Conservation (phyloP, 1,140 invertebrate species). For the Popillia japonica region DNA sequence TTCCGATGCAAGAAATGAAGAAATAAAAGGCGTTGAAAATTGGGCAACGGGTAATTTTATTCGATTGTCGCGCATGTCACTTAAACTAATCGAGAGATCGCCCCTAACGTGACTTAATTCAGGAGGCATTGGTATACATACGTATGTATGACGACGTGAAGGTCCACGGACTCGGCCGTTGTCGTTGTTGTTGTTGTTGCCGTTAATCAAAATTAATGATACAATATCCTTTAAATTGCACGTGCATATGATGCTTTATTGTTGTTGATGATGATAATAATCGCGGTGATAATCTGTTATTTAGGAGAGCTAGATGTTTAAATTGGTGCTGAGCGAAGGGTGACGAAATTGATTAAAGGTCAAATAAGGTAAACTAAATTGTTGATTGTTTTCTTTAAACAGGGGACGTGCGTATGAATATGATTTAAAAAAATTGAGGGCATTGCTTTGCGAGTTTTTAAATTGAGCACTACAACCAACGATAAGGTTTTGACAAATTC, state of each 20-base stretch:
- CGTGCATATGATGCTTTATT: neutral
- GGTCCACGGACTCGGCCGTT: neutral
- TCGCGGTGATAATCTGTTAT: neutral
- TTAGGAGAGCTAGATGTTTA: no score
- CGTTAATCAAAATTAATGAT: constrained; percentile 2
- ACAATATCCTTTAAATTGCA: neutral
- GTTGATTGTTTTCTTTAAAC: no score
- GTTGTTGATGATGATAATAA: neutral
- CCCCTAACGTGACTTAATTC: neutral
- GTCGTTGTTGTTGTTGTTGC: no score
- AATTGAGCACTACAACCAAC: no score
- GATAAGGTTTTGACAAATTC: no score
- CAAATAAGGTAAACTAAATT: no score
- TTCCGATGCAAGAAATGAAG: neutral
- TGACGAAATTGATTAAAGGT: no score
- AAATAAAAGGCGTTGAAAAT: constrained; percentile 11
- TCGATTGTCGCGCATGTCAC: neutral
- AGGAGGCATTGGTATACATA: neutral
- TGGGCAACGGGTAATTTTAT: neutral
- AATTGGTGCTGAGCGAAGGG: no score
- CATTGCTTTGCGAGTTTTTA: no score
- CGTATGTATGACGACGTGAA: neutral
- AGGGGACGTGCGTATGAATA: no score
- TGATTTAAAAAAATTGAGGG: no score
- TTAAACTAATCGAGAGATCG: neutral